Evolutionary conservation across 2,888 invertebrate species (phyloP).

Genomic region (Mayetiola destructor): DNA sequence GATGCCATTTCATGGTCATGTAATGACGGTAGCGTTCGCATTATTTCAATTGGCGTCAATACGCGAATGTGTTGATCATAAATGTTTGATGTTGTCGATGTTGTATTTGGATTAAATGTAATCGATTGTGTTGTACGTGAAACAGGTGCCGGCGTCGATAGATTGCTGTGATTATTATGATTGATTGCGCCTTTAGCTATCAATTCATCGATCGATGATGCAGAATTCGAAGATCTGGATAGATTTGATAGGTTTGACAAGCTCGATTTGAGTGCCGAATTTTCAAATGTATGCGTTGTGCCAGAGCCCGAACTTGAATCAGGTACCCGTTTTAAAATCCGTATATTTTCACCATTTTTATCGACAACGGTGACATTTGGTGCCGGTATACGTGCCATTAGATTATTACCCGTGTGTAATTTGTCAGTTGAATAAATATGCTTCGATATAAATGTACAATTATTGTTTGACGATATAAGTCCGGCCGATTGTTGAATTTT

Average conservation of each 20-base stretch:
- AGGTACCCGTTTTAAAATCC: conserved; percentile 14
- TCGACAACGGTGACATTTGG: conserved; percentile 46
- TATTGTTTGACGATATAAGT: conserved; percentile 8
- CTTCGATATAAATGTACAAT: conserved; percentile 20
- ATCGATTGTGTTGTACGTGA: conserved; percentile 13
- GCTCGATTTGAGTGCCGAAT: conserved; percentile 16
- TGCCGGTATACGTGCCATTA: conserved; percentile 35
- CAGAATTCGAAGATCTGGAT: not conserved
- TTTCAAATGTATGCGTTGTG: conserved; percentile 20
- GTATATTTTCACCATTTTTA: conserved; percentile 11
- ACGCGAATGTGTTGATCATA: conserved; percentile 71
- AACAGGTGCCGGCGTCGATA: conserved; percentile 38
- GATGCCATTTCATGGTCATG: conserved; percentile 20
- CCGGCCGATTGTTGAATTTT: conserved; percentile 12
- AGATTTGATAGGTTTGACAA: conserved; percentile 15
- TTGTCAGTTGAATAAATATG: conserved; percentile 16
- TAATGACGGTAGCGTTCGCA: conserved; percentile 77
- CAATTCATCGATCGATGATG: not conserved
- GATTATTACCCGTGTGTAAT: conserved; percentile 17
- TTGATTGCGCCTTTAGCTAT: not conserved
- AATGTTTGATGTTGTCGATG: not conserved
- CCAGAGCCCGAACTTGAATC: conserved; percentile 34
- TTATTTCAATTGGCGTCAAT: conserved; percentile 78
- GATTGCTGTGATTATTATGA: conserved; percentile 15
- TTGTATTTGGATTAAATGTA: conserved; percentile 11